Conservation (phyloP, 2,888 invertebrate species). For the Agrochola lychnidis region DNA sequence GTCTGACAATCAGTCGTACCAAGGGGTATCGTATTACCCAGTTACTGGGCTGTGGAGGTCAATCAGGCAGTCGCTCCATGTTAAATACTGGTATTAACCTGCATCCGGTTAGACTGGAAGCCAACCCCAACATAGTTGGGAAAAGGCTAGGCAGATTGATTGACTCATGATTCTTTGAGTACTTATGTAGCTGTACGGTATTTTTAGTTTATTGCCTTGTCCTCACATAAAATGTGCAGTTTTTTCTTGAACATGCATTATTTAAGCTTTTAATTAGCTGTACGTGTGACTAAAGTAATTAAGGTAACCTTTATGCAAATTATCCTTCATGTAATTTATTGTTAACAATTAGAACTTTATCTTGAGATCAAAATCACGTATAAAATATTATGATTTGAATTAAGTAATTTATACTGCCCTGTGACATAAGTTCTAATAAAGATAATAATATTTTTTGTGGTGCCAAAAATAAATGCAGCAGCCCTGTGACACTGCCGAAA, state of each 20-base stretch:
- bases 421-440: slow-evolving; percentile 10
- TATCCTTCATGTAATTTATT: slow-evolving; percentile 59
- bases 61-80: no score
- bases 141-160: no score
- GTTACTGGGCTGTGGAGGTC: no score
- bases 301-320: slow-evolving; percentile 59
- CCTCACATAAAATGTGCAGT: slow-evolving; percentile 41
- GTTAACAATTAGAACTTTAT: slow-evolving; percentile 50
- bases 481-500: not conserved
- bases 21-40: no score
- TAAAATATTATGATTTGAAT: slow-evolving; percentile 29
- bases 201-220: slow-evolving; percentile 18
- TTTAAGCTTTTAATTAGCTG: slow-evolving; percentile 53
- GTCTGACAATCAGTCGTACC: no score
- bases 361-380: slow-evolving; percentile 45
- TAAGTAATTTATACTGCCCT: slow-evolving; percentile 23
- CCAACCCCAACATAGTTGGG: no score
- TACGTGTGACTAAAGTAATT: slow-evolving; percentile 54
- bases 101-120: no score
- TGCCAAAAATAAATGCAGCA: not conserved
- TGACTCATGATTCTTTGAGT: not conserved
- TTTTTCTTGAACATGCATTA: slow-evolving; percentile 38
- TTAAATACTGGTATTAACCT: no score
- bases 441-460: not conserved
- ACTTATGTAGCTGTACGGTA: not conserved